Evolutionary conservation across 2,113 vertebrate genomes (phyloP), one percentile per base, ranked within the genome.

Genomic region (Marmota flaviventris): DNA sequence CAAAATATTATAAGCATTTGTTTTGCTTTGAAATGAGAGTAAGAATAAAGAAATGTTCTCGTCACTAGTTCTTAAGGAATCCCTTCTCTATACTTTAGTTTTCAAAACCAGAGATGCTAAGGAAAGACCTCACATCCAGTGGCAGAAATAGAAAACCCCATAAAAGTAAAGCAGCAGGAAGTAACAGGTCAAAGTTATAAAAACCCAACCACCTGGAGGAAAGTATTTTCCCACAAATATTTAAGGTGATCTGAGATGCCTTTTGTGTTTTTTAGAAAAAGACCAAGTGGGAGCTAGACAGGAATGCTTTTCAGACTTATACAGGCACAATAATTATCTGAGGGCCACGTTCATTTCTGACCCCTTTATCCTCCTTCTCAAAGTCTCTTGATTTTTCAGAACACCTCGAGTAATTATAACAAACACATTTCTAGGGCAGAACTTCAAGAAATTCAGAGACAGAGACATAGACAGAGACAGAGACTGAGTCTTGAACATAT

Each of bases 41-140:
- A 45, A 92, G 39, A 82, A 85, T 58, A 93, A 91, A 75, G 22
- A 65, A 75, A 56, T 75, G 45, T 25, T 58, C 39, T 78, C 92
- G 37, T 75, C 37, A 42, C 29, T 76, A 5, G 45, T 34, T 91
- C 22, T 61, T 82, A 1, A 25, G 58, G 24, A 85, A 88, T 85
- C 8, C n/a, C 75, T 42, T 14, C 13, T n/a, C 45, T 45, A 56
- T 17, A 58, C 11, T 39, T 45, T 72, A 63, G 51, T 77, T 96
- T 89, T 61, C 51, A 34, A 85, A 89, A 24, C 42, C 22, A 18
- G 37, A 91, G 37, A 75, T 75, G 2, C 24, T 8, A 69, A 76
- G 20, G 63, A 29, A 85, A 83, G 37, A 61, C 17, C 27, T 24
- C 27, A 8, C 1, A 5, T 70, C 34, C 7, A 63, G 6, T 45